phyloP scores from a whole-genome alignment of 2,888 invertebrate species.

The Erebia epiphron region DNA sequence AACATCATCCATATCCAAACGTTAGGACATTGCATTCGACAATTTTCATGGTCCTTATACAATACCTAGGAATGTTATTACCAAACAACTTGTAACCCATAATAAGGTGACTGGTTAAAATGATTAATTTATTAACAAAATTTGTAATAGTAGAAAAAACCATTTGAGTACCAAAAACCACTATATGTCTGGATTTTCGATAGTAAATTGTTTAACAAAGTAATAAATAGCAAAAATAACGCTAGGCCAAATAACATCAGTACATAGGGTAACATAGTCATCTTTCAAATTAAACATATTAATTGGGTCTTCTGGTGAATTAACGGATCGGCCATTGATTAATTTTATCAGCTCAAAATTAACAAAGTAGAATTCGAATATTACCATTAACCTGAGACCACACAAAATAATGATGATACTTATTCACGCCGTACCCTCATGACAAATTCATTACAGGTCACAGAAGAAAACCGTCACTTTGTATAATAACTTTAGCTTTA shows the following conservation, averaged over 20 bases:
- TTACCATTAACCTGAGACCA: constrained; percentile 81
- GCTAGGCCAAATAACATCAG: constrained; percentile 70
- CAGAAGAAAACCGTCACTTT: constrained; percentile 60
- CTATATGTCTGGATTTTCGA: constrained; percentile 66
- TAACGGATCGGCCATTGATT: constrained; percentile 68
- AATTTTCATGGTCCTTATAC: constrained; percentile 9
- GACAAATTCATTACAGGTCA: constrained; percentile 70
- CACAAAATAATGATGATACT: constrained; percentile 57
- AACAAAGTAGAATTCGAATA: constrained; percentile 74
- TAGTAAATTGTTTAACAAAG: constrained; percentile 54
- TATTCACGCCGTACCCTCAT: constrained; percentile 60
- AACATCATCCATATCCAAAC: not conserved
- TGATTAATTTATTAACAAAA: constrained; percentile 33
- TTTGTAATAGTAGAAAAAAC: constrained; percentile 14
- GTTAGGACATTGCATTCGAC: not conserved
- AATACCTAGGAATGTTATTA: not conserved
- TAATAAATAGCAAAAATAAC: constrained; percentile 50
- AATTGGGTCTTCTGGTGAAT: constrained; percentile 74
- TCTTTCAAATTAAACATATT: constrained; percentile 55
- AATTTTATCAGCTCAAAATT: constrained; percentile 70
- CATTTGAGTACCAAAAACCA: constrained; percentile 53
- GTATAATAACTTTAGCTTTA: constrained; percentile 19
- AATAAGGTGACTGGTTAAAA: constrained; percentile 70
- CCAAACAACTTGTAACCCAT: constrained; percentile 15
- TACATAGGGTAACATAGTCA: constrained; percentile 53